These are phyloP conservation scores for Ceriagrion tenellum DNA, from an alignment of 2,888 invertebrate genomes.

Conservation along the genomic window DNA sequence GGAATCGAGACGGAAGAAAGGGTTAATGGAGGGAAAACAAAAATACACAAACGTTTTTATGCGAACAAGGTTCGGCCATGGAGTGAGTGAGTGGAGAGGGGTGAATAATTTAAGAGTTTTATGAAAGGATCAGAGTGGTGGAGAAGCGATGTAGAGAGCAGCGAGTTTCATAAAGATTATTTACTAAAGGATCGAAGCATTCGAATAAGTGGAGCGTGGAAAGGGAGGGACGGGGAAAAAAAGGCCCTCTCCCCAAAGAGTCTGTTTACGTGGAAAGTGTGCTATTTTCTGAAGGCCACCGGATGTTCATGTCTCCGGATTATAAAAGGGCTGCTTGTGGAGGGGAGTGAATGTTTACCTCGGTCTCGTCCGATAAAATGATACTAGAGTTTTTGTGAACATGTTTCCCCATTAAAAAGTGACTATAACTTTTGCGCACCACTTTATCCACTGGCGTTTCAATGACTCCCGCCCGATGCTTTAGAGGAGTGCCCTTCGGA, in stretches of 20 bases:
- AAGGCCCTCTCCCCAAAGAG: not conserved
- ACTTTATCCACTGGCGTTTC: not conserved
- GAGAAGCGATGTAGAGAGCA: not conserved
- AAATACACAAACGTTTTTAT: constrained; percentile 45
- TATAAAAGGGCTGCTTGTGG: not conserved
- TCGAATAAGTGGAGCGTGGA: not conserved
- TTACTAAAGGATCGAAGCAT: not conserved
- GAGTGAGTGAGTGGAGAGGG: not conserved
- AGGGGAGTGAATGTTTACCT: not conserved
- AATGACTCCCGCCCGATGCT: too few species aligned
- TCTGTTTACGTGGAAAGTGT: not conserved
- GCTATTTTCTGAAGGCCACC: not conserved
- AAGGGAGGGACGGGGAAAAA: not conserved
- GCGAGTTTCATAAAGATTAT: not conserved
- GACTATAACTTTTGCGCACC: not conserved
- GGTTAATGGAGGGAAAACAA: constrained; percentile 12
- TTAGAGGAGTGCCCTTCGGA: not conserved
- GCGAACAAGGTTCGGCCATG: not conserved
- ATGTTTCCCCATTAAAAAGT: not conserved
- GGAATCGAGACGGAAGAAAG: constrained; percentile 23
- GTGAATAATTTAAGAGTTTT: constrained; percentile 48
- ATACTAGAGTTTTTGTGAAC: not conserved
- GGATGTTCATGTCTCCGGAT: not conserved
- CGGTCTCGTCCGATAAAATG: not conserved
- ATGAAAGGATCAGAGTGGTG: constrained; percentile 40